Base-by-base conservation (phyloP, 2,113 vertebrate species). In the Archilochus colubris region DNA sequence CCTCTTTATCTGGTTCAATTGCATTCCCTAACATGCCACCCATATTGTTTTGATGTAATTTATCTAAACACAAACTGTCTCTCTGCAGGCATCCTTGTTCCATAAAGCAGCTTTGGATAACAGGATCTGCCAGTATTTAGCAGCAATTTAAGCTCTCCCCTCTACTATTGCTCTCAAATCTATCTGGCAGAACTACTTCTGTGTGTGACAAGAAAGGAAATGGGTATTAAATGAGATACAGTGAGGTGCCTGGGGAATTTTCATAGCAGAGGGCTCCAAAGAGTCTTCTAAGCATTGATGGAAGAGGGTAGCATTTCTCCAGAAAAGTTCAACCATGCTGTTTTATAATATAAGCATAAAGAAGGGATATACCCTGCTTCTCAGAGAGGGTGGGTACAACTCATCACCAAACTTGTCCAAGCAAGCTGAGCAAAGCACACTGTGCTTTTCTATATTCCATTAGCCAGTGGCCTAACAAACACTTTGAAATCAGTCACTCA, bases 121-220 rank as follows among this genome's bases (percentile, higher is more conserved):
- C 64, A 64, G 53, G 72, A 63, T 63, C 79, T 94, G 86, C 72
- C 59, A 63, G 46, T 14, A 27, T 67, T 91, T 77, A 93, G 80
- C 62, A 80, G 79, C 79, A 90, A 81, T 95, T 90, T 67, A 69
- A 77, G 43, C 51, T 83, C 63, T 73, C 55, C 43, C 17, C 27
- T 88, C 36, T 13, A 3, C 46, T 10, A 38, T 16, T 2, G 0
- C 66, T 55, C 62, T 86, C 13, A 11, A 44, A 94, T 83, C 75
- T 82, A 12, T 73, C 38, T 73, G 87, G 62, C 85, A 88, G 75
- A 70, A 44, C 40, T 50, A 63, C 54, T 88, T 1, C 0, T 6
- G 0, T 27, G 51, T 23, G 54, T 68, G 78, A 86, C 86, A 81
- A 1, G 0, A 61, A 70, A 72, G 58, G 58, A 89, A 93, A 93